Percentiles rank a stretch among this genome's conserved stretches.
phyloP scores from a whole-genome alignment of 2,113 vertebrate species.

The Cyprinus carpio region DNA sequence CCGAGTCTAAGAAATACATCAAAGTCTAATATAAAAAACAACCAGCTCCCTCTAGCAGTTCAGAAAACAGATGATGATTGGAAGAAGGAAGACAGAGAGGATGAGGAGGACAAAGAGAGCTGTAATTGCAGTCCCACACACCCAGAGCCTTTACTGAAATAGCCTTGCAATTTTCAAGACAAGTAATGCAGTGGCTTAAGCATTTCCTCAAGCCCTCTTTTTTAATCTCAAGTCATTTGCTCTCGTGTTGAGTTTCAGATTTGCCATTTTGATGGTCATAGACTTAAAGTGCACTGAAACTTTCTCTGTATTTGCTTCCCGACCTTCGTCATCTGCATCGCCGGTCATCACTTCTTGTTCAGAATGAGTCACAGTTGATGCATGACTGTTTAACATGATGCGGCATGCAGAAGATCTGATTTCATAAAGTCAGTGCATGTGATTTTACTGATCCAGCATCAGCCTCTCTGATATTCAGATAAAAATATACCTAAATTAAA shows the following conservation, averaged over 20 bases:
- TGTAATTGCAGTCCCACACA: constrained; percentile 49
- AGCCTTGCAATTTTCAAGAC: constrained; percentile 42
- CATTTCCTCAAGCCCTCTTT: constrained; percentile 38
- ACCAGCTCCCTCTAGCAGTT: constrained; percentile 39
- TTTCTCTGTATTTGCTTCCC: constrained; percentile 47
- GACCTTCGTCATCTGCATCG: constrained; percentile 69
- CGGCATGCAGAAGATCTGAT: constrained; percentile 69
- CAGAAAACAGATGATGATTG: constrained; percentile 51
- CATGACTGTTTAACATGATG: constrained; percentile 69
- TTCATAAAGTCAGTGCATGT: constrained; percentile 70
- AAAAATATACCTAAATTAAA: not conserved
- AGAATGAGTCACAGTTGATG: constrained; percentile 69
- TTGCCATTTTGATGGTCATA: not conserved
- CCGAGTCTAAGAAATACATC: constrained; percentile 36
- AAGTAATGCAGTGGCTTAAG: constrained; percentile 29
- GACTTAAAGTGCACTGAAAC: not conserved
- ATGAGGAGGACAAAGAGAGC: constrained; percentile 30
- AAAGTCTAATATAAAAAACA: constrained; percentile 44
- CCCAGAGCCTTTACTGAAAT: constrained; percentile 37
- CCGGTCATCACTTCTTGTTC: constrained; percentile 72
- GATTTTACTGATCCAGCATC: constrained; percentile 64
- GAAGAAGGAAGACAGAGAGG: constrained; percentile 44
- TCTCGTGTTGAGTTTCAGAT: constrained; percentile 31
- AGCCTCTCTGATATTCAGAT: constrained; percentile 63
- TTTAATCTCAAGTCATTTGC: constrained; percentile 37